Evolutionary conservation across 2,797 vertebrate species (phyloP).

Genomic region (Pangasius sanitwongsei): DNA sequence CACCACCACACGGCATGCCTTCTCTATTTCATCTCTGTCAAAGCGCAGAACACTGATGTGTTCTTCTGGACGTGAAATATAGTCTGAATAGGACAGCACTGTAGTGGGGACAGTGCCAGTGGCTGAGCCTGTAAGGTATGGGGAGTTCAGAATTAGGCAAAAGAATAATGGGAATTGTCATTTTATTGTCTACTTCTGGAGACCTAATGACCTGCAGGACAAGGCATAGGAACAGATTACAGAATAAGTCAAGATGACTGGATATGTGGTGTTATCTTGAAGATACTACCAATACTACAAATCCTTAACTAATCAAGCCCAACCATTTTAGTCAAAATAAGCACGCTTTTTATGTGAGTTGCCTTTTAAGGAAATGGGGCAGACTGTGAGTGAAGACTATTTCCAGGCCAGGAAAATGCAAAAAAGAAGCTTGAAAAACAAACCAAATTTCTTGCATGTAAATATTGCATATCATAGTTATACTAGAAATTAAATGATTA

Average conservation of each 20-base stretch:
- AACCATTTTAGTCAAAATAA: background rate
- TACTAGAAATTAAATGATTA: background rate
- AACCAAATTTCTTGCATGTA: background rate
- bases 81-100: slow-evolving; percentile 95
- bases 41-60: slow-evolving; percentile 89
- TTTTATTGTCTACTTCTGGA: background rate
- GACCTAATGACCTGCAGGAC: background rate
- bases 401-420: background rate
- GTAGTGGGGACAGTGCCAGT: slow-evolving; percentile 86
- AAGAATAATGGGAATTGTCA: background rate
- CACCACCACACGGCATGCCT: slow-evolving; percentile 83
- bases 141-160: slow-evolving; percentile 32
- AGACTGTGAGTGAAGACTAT: background rate
- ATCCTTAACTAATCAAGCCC: background rate
- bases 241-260: background rate
- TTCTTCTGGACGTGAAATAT: slow-evolving; percentile 91
- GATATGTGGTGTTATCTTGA: background rate
- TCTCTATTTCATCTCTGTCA: slow-evolving; percentile 86
- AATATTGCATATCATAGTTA: background rate
- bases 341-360: background rate
- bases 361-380: background rate
- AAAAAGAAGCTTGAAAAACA: background rate
- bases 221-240: background rate
- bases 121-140: slow-evolving; percentile 76
- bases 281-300: background rate